Conservation (phyloP, 2,888 invertebrate species). For the Argyresthia albistria region DNA sequence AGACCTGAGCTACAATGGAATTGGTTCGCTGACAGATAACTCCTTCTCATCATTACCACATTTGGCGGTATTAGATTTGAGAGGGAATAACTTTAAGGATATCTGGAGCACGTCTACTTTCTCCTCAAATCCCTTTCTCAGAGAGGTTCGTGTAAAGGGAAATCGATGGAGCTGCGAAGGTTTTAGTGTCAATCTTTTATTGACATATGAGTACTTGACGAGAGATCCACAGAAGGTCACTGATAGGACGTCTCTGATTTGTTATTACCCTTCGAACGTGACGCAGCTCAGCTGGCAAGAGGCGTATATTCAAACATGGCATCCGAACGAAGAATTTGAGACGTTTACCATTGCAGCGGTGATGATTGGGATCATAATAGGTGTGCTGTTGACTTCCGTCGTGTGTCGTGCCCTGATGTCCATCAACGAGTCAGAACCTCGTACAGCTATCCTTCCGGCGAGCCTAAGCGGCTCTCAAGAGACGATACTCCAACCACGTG, state of each 20-base stretch:
- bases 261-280: conserved; percentile 76
- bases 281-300: conserved; percentile 79
- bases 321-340: conserved; percentile 35
- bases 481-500: conserved; percentile 24
- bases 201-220: conserved; percentile 74
- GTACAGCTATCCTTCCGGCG: conserved; percentile 40
- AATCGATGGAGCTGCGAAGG: conserved; percentile 87
- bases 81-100: conserved; percentile 79
- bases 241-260: conserved; percentile 65
- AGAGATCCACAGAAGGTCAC: conserved; percentile 63
- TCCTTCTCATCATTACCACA: conserved; percentile 76
- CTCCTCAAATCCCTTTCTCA: conserved; percentile 70
- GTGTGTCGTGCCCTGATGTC: conserved; percentile 67
- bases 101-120: conserved; percentile 75
- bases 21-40: conserved; percentile 70
- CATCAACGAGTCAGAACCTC: conserved; percentile 39
- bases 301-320: conserved; percentile 79
- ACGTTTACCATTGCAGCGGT: conserved; percentile 70
- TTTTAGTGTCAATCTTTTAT: conserved; percentile 64
- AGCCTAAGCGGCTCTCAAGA: conserved; percentile 30
- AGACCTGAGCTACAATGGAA: conserved; percentile 73
- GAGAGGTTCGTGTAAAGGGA: conserved; percentile 75
- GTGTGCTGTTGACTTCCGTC: conserved; percentile 69
- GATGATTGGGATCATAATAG: conserved; percentile 62
- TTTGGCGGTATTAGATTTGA: conserved; percentile 76